phyloP scores from a whole-genome alignment of 2,113 vertebrate genomes.

The Larimichthys polyactis region DNA sequence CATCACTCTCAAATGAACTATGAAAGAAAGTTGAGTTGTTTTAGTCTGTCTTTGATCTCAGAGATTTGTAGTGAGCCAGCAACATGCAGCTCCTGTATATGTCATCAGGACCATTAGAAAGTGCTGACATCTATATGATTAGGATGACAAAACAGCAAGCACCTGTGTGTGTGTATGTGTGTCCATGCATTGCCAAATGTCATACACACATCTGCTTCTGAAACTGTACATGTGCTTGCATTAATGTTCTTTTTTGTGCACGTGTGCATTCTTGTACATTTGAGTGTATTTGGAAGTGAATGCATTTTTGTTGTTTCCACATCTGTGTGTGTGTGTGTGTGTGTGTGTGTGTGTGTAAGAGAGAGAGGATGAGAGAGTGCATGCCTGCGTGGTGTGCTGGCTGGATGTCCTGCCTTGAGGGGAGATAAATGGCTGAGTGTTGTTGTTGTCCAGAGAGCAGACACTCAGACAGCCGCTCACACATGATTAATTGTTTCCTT shows the following conservation, averaged over 20 bases:
- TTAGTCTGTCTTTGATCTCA: conserved; percentile 53
- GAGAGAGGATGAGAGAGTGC: conserved; percentile 60
- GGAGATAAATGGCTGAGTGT: conserved; percentile 79
- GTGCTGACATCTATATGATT: conserved; percentile 70
- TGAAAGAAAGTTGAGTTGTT: conserved; percentile 49
- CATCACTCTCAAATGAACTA: conserved; percentile 37
- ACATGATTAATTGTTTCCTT: conserved; percentile 88
- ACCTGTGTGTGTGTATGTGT: conserved; percentile 25
- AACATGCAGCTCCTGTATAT: conserved; percentile 56
- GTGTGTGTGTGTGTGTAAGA: not conserved
- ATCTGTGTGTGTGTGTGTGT: conserved; percentile 54
- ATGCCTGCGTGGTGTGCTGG: conserved; percentile 78
- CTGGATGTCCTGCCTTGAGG: conserved; percentile 75
- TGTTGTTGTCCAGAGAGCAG: conserved; percentile 85
- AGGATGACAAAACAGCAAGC: conserved; percentile 54
- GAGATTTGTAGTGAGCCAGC: conserved; percentile 38
- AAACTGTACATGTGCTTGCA: conserved; percentile 39
- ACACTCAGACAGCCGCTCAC: conserved; percentile 84
- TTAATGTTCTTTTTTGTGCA: conserved; percentile 41
- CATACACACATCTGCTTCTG: conserved; percentile 32
- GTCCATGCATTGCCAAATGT: conserved; percentile 8
- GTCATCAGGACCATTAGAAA: conserved; percentile 63
- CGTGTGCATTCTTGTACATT: conserved; percentile 19
- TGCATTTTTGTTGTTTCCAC: conserved; percentile 59
- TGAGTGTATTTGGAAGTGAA: conserved; percentile 11